Base-by-base conservation (phyloP, 2,797 vertebrate species). In the Taenioides sp. region DNA sequence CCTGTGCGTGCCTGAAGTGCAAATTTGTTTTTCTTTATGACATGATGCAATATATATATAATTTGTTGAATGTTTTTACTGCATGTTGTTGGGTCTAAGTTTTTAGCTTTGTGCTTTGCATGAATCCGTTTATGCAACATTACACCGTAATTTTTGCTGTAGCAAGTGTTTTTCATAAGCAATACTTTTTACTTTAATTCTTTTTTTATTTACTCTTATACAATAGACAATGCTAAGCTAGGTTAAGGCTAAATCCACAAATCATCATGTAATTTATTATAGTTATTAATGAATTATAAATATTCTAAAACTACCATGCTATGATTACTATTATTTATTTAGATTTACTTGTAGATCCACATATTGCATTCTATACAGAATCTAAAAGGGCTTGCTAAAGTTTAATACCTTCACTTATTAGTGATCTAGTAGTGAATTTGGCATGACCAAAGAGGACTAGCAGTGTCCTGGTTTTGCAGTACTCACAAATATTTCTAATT, bases 391-490 rank as follows among this genome's bases (percentile, higher is more conserved):
- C 84, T 86, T 82, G 79, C 78, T 67, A 67, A 47, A 86, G 73
- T n/a, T 64, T 67, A 57, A 27, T 17, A 58, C 12, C 25, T 57
- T 64, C 22, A 9, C 67, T 7, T 61, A 78, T 63, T 64, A 27
- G 25, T 27, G 25, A 76, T 79, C 75, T 79, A 73, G n/a, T 72
- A 83, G 49, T 60, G 73, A 79, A 84, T 82, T 86, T 85, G 85
- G 72, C 84, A 70, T 87, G 75, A 91, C 91, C 91, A 92, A 92
- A 92, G 91, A 92, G 77, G 17, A 63, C 77, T 76, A 86, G 86
- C 82, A 90, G 90, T 89, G 80, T 40, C 31, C 54, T 70, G 67
- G 73, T 71, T 80, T 80, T 85, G 80, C 75, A 82, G 74, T 76
- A 72, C 78, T 78, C 28, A 43, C 17, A 65, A 85, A 72, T 72